These are phyloP conservation scores for Carollia perspicillata DNA, from an alignment of 2,113 vertebrate species.

Conservation along the genomic window DNA sequence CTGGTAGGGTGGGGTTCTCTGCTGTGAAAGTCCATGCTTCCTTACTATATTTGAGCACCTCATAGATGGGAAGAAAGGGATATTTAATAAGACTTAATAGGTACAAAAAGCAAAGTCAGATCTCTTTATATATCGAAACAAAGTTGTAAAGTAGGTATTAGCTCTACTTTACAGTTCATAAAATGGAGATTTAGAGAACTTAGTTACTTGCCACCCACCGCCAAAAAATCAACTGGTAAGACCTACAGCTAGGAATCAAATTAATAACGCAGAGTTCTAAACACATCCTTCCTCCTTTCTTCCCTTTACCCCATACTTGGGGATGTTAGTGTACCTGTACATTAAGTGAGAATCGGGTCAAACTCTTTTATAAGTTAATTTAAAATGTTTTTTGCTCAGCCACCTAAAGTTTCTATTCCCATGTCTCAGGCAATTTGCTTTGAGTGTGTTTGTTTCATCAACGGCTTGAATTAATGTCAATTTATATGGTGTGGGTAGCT, in stretches of 20 bases:
- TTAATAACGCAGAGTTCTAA: not conserved
- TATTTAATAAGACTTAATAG: not conserved
- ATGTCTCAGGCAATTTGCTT: constrained; percentile 52
- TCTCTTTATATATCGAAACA: not conserved
- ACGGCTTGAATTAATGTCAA: constrained; percentile 43
- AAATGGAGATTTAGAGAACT: not conserved
- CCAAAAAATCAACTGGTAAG: not conserved
- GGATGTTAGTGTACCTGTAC: not conserved
- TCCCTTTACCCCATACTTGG: not conserved
- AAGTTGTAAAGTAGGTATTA: not conserved
- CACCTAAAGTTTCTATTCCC: constrained; percentile 63
- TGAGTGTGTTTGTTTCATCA: not conserved
- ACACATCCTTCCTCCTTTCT: not conserved
- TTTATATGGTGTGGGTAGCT: not conserved
- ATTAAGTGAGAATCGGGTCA: not conserved
- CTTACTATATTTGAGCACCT: not conserved
- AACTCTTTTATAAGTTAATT: not conserved
- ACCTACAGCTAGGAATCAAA: not conserved
- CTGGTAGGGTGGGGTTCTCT: not conserved
- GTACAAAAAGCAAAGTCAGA: not conserved
- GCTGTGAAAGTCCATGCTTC: not conserved
- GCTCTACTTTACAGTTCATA: not conserved
- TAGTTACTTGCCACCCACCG: not conserved
- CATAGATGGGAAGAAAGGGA: not conserved
- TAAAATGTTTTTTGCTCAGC: not conserved